Evolutionary conservation across 1,140 invertebrate species (phyloP).

Genomic region (Metopolophium dirhodum): DNA sequence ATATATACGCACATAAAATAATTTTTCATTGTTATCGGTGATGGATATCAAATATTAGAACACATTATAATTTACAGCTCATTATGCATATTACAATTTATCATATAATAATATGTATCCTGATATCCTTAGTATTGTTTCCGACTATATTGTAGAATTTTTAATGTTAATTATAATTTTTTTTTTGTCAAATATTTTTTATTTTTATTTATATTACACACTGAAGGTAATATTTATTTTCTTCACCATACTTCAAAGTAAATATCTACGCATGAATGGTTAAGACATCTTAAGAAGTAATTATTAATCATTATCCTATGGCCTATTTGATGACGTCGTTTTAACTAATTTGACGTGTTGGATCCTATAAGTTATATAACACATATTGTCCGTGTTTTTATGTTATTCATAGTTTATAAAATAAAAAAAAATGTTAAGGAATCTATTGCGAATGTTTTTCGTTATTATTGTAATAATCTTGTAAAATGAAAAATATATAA

Average conservation of each 20-base stretch:
- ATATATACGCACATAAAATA: neutral
- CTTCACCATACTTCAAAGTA: neutral
- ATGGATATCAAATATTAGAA: neutral
- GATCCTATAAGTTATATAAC: neutral
- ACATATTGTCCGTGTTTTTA: neutral
- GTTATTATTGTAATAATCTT: neutral
- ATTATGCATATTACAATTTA: neutral
- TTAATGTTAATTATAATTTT: too few relatives aligned
- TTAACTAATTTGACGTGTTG: neutral
- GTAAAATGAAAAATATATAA: neutral
- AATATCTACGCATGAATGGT: neutral
- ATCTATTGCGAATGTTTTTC: conserved; percentile 21
- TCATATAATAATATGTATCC: neutral
- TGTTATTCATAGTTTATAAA: neutral
- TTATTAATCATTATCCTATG: neutral
- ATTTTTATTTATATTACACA: neutral
- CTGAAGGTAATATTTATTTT: neutral
- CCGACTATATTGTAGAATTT: too few relatives aligned
- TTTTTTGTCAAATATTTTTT: neutral
- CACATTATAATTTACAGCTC: neutral
- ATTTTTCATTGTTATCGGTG: neutral
- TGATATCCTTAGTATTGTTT: too few relatives aligned
- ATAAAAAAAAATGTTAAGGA: neutral
- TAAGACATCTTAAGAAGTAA: neutral
- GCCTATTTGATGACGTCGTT: neutral